Evolutionary conservation across 2,888 invertebrate species (phyloP), one percentile per base, ranked within the genome.

Genomic region (Callyntrura guangdongensis): DNA sequence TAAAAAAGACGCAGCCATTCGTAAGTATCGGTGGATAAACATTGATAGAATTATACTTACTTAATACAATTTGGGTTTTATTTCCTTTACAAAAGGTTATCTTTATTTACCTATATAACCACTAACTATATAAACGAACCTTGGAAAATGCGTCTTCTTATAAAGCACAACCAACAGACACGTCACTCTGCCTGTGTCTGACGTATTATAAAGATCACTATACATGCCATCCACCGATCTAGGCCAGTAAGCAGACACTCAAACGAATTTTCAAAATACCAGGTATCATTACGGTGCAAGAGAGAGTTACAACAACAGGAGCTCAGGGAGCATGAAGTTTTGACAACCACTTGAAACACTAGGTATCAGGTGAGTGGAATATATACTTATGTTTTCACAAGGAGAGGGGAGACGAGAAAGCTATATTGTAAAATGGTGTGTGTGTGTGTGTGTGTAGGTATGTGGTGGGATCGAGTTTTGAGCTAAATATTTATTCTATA

Each of bases 341-440:
- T 85, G 72, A 85, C 72, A 85, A 85, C 85, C 59, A 59, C 59
- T 85, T 85, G 72, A 72, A 74, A 59, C 45, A 72, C 47, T 84
- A n/a, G n/a, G n/a, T n/a, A 84, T 84, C 84, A 84, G 22, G 83
- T 84, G 49, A 27, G 49, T 77, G 11, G 77, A 22, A 22, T 77
- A 25, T 2, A 36, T 36, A 36, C 3, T 2, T 36, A 36, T 36
- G 36, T 36, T 36, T 36, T 6, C 36, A 36, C 36, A 36, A 36
- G 36, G 36, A 6, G 36, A 6, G 36, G 36, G 6, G 36, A 36
- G 6, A 6, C 2, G 36, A 2, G 6, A n/a, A 53, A 53, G 53
- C 12, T 53, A 5, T 14, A n/a, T 14, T 53, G 53, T n/a, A 53
- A 53, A 53, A 53, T 53, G 11, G 12, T 2, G 3, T 6, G 36